Percentiles rank a stretch among this genome's conserved stretches.
Evolutionary conservation across 2,797 vertebrate genomes (phyloP).

Genomic region (Cheracebus regulus): DNA sequence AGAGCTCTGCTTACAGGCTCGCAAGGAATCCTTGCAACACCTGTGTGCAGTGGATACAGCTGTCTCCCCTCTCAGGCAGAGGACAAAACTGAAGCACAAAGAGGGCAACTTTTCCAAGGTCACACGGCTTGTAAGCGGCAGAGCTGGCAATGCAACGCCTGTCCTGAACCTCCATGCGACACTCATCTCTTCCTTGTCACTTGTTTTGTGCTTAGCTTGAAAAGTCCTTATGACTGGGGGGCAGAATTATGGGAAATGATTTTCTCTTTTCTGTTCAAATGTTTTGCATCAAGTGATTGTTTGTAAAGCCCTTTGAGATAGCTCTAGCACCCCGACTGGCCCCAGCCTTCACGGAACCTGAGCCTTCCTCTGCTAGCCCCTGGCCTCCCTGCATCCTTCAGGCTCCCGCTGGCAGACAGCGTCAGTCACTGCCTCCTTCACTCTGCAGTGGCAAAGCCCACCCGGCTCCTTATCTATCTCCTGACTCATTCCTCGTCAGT

Average conservation of each 20-base stretch:
- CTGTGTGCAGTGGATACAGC: neutral
- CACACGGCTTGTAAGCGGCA: neutral
- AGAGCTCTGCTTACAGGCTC: neutral
- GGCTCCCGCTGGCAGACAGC: too few species aligned
- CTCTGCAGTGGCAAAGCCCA: neutral
- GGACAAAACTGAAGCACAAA: neutral
- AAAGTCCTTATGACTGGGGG: neutral
- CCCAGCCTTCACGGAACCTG: fast-evolving
- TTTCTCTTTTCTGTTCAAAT: neutral
- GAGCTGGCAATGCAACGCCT: too few species aligned
- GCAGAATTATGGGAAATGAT: neutral
- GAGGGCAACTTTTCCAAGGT: neutral
- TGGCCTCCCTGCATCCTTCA: neutral
- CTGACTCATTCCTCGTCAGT: neutral
- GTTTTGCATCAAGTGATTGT: neutral
- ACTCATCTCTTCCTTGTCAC: neutral
- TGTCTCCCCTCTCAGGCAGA: too few species aligned
- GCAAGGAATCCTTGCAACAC: neutral
- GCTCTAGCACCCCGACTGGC: too few species aligned
- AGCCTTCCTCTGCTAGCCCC: neutral
- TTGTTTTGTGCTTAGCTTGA: neutral
- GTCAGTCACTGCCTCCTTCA: neutral
- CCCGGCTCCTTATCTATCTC: neutral
- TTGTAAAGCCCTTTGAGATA: neutral
- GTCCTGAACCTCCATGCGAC: neutral